Percentiles rank a stretch among this genome's conserved stretches.
Conservation (phyloP, 2,113 vertebrate species). For the Regulus satrapa region DNA sequence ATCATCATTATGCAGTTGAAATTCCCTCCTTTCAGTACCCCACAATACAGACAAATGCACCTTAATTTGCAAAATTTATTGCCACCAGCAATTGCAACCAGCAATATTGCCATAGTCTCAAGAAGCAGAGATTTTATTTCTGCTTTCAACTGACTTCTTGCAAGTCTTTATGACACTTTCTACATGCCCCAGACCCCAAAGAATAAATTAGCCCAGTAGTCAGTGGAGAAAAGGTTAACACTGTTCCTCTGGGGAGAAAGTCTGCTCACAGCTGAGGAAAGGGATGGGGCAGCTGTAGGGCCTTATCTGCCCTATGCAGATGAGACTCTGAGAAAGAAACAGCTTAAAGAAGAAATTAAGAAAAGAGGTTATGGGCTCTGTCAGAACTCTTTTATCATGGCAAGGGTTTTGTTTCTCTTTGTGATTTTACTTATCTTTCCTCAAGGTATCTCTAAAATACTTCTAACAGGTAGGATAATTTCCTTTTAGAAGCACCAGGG, state of each 20-base stretch:
- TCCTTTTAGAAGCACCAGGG: not conserved
- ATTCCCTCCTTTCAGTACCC: not conserved
- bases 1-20: not conserved
- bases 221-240: not conserved
- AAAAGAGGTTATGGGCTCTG: not conserved
- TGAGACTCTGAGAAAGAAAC: not conserved
- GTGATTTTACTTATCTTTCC: not conserved
- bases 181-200: not conserved
- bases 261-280: not conserved
- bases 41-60: not conserved
- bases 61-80: slow-evolving; percentile 20
- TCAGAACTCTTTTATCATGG: not conserved
- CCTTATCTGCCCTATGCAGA: not conserved
- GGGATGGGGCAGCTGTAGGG: not conserved
- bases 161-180: not conserved
- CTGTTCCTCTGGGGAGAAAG: not conserved
- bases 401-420: not conserved
- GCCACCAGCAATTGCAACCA: not conserved
- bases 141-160: not conserved
- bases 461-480: not conserved
- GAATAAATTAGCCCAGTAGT: not conserved
- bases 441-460: not conserved
- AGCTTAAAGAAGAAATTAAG: not conserved
- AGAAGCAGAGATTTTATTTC: not conserved
- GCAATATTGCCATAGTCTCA: not conserved